Conservation (phyloP, 2,113 vertebrate species). For the Leptobrachium ailaonicum region DNA sequence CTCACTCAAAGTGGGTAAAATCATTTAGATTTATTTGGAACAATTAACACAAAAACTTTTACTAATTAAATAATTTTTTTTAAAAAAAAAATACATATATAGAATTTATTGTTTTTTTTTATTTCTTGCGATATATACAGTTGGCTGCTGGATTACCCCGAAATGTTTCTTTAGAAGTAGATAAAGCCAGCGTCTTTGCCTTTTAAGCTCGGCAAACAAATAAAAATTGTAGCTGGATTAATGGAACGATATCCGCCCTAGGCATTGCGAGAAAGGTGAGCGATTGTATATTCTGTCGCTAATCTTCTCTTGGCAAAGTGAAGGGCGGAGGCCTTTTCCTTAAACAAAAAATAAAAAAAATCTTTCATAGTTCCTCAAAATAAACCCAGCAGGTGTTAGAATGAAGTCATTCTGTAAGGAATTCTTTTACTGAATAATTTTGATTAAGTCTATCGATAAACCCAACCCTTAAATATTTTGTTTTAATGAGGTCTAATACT, state of each 20-base stretch:
- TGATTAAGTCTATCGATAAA: constrained; percentile 7
- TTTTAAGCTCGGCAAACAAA: constrained; percentile 25
- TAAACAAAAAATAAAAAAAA: neutral
- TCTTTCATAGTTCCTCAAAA: constrained; percentile 19
- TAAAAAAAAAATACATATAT: too few relatives aligned
- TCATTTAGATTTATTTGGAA: too few relatives aligned
- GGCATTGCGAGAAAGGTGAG: neutral
- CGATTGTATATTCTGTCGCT: constrained; percentile 21
- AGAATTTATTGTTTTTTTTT: neutral
- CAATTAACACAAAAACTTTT: too few relatives aligned
- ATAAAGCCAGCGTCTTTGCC: constrained; percentile 1
- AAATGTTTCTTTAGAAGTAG: constrained; percentile 12
- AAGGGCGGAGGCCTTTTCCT: constrained; percentile 3
- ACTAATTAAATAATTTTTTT: too few relatives aligned
- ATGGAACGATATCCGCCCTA: neutral
- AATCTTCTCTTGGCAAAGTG: constrained; percentile 17
- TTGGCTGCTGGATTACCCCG: constrained; percentile 2
- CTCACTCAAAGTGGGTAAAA: too few relatives aligned
- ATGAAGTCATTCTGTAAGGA: neutral
- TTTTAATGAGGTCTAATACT: too few relatives aligned
- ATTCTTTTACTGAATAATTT: neutral
- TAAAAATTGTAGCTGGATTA: constrained; percentile 18
- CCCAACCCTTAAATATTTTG: too few relatives aligned
- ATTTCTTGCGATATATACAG: neutral
- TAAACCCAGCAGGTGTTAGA: constrained; percentile 20